Evolutionary conservation across 1,140 invertebrate genomes (phyloP).

Genomic region (Euborellia annulipes): DNA sequence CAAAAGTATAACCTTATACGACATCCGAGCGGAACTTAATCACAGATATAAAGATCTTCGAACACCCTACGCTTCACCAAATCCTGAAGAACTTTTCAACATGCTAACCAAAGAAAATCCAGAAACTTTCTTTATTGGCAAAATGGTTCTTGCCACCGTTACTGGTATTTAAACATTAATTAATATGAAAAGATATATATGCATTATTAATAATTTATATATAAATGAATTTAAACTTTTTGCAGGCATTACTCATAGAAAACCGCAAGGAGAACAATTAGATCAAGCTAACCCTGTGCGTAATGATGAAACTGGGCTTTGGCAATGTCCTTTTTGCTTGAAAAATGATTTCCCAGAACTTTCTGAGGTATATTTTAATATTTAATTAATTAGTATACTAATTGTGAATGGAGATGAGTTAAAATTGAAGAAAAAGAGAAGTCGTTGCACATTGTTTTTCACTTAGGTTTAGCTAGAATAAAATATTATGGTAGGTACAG

Average conservation of each 20-base stretch:
- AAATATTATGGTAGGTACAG: not conserved
- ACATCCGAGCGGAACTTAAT: conserved; percentile 91
- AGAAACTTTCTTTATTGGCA: conserved; percentile 87
- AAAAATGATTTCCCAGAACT: conserved; percentile 91
- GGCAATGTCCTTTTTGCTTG: conserved; percentile 95
- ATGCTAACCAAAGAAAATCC: conserved; percentile 93
- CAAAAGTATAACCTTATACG: conserved; percentile 93
- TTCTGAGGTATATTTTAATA: conserved; percentile 47
- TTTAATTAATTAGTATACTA: not conserved
- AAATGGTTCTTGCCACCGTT: conserved; percentile 63
- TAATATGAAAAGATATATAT: not conserved
- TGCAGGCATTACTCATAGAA: conserved; percentile 58
- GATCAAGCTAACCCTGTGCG: conserved; percentile 89
- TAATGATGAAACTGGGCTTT: conserved; percentile 84
- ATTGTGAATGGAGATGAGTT: conserved; percentile 4
- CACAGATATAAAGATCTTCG: conserved; percentile 90
- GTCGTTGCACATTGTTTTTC: no score
- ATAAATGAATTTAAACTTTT: conserved; percentile 6
- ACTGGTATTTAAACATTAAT: conserved; percentile 27
- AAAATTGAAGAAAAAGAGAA: not conserved
- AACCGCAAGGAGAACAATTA: conserved; percentile 81
- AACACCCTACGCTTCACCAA: conserved; percentile 58
- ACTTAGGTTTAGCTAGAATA: no score
- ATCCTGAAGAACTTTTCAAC: conserved; percentile 79
- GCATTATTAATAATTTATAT: not conserved